Percentiles rank a stretch among this genome's conserved stretches.
These are phyloP conservation scores for Mustelus asterias DNA, from an alignment of 2,113 vertebrate species.

Conservation along the genomic window DNA sequence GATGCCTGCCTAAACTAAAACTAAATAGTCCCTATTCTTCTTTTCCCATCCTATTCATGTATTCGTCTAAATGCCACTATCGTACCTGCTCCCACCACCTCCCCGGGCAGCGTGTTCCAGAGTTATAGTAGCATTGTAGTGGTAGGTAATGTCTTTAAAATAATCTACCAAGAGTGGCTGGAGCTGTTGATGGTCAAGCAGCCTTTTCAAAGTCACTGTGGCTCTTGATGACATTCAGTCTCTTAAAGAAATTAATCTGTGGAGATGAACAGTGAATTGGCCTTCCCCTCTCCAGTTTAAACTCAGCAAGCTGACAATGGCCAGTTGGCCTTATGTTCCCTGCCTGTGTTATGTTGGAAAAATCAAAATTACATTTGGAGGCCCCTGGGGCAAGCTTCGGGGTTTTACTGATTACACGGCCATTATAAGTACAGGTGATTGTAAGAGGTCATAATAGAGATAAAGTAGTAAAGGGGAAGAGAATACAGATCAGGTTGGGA, in stretches of 20 bases:
- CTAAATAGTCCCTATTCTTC: too few species aligned
- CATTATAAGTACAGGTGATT: too few species aligned
- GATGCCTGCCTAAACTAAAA: too few species aligned
- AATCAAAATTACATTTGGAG: neutral
- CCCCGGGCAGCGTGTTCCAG: too few species aligned
- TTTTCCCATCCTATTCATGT: too few species aligned
- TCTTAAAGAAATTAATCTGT: neutral
- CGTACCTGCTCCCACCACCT: too few species aligned
- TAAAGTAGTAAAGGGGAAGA: too few species aligned
- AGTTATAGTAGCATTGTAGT: too few species aligned
- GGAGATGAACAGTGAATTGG: neutral
- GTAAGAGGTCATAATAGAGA: too few species aligned
- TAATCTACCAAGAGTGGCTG: neutral
- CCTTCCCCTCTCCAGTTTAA: neutral
- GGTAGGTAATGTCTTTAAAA: neutral
- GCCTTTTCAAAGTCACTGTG: neutral
- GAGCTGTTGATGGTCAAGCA: neutral
- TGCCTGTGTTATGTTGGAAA: neutral
- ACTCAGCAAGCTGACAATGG: neutral
- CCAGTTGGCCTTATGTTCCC: neutral
- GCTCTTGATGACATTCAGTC: neutral
- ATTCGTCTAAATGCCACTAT: too few species aligned
- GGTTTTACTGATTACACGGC: too few species aligned
- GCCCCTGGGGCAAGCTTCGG: neutral
- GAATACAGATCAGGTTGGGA: too few species aligned